Conservation (phyloP, 1,140 invertebrate species). For the Drosophila jambulina region DNA sequence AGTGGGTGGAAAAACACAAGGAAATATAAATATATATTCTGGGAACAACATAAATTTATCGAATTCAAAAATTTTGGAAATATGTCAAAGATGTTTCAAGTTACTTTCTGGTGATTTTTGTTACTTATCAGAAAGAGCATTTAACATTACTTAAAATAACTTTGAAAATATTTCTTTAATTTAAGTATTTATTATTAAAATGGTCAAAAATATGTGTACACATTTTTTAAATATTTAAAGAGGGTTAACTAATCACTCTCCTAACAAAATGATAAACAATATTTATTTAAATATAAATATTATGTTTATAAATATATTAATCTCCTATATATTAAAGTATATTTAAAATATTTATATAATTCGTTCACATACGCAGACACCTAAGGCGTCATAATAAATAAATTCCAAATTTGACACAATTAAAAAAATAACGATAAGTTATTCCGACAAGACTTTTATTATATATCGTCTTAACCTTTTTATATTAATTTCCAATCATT, state of each 20-base stretch:
- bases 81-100: background rate
- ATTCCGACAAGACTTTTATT: too few species aligned
- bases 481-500: background rate
- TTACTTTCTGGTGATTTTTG: background rate
- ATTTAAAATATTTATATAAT: background rate
- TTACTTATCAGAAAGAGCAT: background rate
- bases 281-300: too few species aligned
- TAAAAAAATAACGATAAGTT: background rate
- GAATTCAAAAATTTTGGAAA: conserved; percentile 4
- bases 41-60: background rate
- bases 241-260: too few species aligned
- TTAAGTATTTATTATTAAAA: background rate
- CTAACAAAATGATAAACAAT: too few species aligned
- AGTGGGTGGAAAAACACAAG: conserved; percentile 4
- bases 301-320: background rate
- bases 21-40: background rate
- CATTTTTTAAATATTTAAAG: too few species aligned
- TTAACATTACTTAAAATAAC: background rate
- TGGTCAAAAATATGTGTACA: too few species aligned
- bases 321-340: background rate
- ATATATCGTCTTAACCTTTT: too few species aligned
- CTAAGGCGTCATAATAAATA: background rate
- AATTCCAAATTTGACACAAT: background rate
- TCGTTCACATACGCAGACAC: too few species aligned
- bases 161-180: too few species aligned